phyloP scores from a whole-genome alignment of 1,140 invertebrate genomes.

The Acromyrmex echinatior region DNA sequence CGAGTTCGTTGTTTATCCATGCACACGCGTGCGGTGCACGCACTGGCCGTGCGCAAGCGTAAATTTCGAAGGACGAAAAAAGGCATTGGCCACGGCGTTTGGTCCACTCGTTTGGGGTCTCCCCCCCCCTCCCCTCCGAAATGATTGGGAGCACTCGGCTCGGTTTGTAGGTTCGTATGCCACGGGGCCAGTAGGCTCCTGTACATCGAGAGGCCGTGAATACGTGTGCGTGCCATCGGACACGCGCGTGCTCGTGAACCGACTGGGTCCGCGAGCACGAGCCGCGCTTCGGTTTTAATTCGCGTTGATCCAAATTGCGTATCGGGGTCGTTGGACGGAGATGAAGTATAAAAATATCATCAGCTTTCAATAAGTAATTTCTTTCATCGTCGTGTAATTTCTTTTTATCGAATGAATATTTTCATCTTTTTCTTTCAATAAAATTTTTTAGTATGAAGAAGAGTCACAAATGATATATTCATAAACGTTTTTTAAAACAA shows the following conservation, averaged over 20 bases:
- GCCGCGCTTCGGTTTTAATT: constrained; percentile 48
- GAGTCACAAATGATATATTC: background rate
- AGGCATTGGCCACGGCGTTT: constrained; percentile 47
- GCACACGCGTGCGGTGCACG: constrained; percentile 49
- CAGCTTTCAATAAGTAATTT: background rate
- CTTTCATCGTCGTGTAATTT: background rate
- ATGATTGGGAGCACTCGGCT: constrained; percentile 60
- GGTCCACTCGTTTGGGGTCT: constrained; percentile 19
- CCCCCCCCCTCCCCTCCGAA: constrained; percentile 11
- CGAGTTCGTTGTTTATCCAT: constrained; percentile 65
- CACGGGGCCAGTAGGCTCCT: constrained; percentile 79
- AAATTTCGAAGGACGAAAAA: constrained; percentile 45
- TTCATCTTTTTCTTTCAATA: background rate
- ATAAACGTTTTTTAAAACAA: background rate
- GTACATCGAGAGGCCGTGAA: constrained; percentile 24
- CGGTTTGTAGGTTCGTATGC: constrained; percentile 81
- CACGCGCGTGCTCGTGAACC: constrained; percentile 30
- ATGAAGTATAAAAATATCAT: background rate
- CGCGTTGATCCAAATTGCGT: constrained; percentile 21
- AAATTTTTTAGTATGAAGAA: background rate
- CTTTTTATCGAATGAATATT: background rate
- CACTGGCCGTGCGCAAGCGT: constrained; percentile 12
- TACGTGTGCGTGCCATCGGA: constrained; percentile 32
- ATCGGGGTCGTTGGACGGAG: background rate
- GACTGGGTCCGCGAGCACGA: constrained; percentile 16